These are phyloP conservation scores for Apomyelois bistriatella DNA, from an alignment of 2,888 invertebrate genomes.

Conservation along the genomic window DNA sequence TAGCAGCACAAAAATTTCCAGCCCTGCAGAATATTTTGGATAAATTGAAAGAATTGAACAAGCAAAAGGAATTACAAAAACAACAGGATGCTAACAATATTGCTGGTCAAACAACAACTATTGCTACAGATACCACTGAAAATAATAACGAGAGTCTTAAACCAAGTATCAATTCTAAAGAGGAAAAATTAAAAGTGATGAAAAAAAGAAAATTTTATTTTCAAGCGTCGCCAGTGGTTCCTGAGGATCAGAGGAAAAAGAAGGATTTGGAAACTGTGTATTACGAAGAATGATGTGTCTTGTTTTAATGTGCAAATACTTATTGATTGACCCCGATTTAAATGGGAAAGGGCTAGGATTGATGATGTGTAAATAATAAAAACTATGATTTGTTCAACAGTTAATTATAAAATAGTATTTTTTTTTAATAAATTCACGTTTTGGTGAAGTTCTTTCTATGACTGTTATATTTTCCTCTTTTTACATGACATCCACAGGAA, in stretches of 20 bases:
- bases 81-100: constrained; percentile 5
- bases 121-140: not conserved
- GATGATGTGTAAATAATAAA: no score
- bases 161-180: not conserved
- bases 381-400: no score
- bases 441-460: no score
- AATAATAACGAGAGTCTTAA: not conserved
- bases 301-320: not conserved
- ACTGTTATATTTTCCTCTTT: no score
- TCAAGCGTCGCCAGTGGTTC: constrained; percentile 39
- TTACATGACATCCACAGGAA: no score
- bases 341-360: no score
- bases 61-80: constrained; percentile 29
- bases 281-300: constrained; percentile 25
- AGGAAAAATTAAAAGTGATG: constrained; percentile 18
- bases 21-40: constrained; percentile 26
- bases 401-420: no score
- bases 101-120: not conserved
- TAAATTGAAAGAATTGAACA: constrained; percentile 32
- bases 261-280: constrained; percentile 30
- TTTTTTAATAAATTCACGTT: no score
- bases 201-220: constrained; percentile 32
- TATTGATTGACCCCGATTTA: no score
- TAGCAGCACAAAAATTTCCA: constrained; percentile 24
- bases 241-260: constrained; percentile 29